phyloP scores from a whole-genome alignment of 2,888 invertebrate genomes.

The Auanema freiburgensis region DNA sequence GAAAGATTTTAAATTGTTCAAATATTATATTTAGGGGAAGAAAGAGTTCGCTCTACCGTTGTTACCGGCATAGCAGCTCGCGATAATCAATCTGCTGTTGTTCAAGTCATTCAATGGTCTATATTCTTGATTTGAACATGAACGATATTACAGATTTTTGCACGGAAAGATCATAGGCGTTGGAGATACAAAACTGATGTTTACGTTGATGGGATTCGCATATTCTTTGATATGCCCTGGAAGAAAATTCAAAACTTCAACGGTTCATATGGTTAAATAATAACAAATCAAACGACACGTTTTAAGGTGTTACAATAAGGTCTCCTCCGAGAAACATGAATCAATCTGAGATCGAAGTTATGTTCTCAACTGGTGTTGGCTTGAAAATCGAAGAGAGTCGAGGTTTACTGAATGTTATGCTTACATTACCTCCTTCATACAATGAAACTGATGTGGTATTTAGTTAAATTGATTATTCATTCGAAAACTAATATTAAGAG shows the following conservation, averaged over 20 bases:
- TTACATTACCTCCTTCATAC: slow-evolving; percentile 65
- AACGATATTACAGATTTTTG: slow-evolving; percentile 68
- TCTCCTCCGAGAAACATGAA: slow-evolving; percentile 86
- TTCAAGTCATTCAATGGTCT: slow-evolving; percentile 71
- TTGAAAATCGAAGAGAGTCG: slow-evolving; percentile 86
- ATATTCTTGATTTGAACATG: too few species aligned
- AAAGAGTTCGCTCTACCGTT: slow-evolving; percentile 40
- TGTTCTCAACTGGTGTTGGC: slow-evolving; percentile 91
- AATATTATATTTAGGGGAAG: background rate
- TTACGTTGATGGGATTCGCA: slow-evolving; percentile 80
- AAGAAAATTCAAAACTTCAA: slow-evolving; percentile 87
- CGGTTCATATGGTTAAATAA: slow-evolving; percentile 72
- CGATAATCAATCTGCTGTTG: slow-evolving; percentile 80
- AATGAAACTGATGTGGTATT: slow-evolving; percentile 82
- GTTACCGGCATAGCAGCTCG: slow-evolving; percentile 71
- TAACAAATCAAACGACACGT: too few species aligned
- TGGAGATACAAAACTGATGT: slow-evolving; percentile 90
- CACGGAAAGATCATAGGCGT: slow-evolving; percentile 80
- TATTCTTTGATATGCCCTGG: slow-evolving; percentile 85
- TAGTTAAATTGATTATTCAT: too few species aligned
- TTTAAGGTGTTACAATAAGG: slow-evolving; percentile 82
- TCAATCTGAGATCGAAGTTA: slow-evolving; percentile 89
- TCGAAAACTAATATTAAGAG: background rate
- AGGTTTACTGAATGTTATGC: slow-evolving; percentile 76
- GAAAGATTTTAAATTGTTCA: background rate